Evolutionary conservation across 2,888 invertebrate species (phyloP).

Genomic region (Cephonodes hylas): DNA sequence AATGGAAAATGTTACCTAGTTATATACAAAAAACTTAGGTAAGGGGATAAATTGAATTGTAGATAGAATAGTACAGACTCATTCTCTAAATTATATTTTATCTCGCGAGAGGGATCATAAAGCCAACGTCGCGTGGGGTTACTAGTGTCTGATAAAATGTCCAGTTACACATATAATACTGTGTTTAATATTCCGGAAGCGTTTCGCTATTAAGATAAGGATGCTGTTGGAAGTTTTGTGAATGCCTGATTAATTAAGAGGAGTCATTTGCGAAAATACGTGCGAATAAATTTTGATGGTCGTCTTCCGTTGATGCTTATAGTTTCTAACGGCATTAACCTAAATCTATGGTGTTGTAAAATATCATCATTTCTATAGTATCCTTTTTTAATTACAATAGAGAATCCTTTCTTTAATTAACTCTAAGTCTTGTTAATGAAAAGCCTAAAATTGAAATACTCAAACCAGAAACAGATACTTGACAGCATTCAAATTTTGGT

Average conservation of each 20-base stretch:
- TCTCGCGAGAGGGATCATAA: neutral
- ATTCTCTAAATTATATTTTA: too few relatives aligned
- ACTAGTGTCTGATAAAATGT: neutral
- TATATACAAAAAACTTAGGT: too few relatives aligned
- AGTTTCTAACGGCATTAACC: neutral
- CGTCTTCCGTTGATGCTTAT: neutral
- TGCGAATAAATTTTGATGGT: neutral
- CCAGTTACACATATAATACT: neutral
- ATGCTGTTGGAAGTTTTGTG: neutral
- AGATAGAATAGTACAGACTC: too few relatives aligned
- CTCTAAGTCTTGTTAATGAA: too few relatives aligned
- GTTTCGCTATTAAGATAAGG: conserved; percentile 5
- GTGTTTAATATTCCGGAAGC: neutral
- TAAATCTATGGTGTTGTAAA: neutral
- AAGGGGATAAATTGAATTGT: too few relatives aligned
- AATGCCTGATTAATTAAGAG: neutral
- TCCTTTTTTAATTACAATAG: too few relatives aligned
- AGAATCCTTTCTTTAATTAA: too few relatives aligned
- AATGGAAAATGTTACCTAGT: too few relatives aligned
- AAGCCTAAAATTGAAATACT: too few relatives aligned
- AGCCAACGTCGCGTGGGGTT: neutral
- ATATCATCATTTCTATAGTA: neutral
- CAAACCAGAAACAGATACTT: too few relatives aligned
- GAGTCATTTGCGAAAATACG: neutral
- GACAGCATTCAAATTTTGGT: too few relatives aligned